phyloP scores from a whole-genome alignment of 2,888 invertebrate species.

The Nymphalis polychloros region DNA sequence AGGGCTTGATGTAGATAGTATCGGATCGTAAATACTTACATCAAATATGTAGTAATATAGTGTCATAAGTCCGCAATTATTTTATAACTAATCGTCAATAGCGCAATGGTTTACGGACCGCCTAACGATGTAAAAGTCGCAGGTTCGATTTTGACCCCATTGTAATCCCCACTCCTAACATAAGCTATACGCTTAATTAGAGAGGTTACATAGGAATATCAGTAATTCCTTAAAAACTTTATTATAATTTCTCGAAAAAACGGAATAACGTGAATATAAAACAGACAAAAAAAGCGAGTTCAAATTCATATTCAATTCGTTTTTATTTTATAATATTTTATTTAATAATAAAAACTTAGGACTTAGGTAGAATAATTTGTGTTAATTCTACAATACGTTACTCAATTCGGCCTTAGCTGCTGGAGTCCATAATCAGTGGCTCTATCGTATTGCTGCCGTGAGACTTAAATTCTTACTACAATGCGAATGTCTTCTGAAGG shows the following conservation, averaged over 20 bases:
- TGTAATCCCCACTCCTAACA: too few relatives aligned
- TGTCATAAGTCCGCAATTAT: background rate
- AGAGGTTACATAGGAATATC: too few relatives aligned
- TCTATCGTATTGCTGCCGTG: conserved; percentile 27
- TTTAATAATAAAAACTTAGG: background rate
- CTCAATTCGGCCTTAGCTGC: conserved; percentile 23
- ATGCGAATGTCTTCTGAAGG: conserved; percentile 23
- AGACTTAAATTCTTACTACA: conserved; percentile 23
- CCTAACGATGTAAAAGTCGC: too few relatives aligned
- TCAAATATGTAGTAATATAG: conserved; percentile 4
- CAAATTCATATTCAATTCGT: too few relatives aligned
- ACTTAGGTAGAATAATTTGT: background rate
- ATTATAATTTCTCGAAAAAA: too few relatives aligned
- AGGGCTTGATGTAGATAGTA: conserved; percentile 13
- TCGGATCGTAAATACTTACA: background rate
- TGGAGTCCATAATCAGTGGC: conserved; percentile 19
- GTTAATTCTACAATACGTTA: conserved; percentile 20
- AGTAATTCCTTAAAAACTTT: too few relatives aligned
- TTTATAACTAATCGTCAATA: background rate
- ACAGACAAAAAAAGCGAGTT: too few relatives aligned
- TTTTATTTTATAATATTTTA: too few relatives aligned
- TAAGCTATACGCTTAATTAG: too few relatives aligned
- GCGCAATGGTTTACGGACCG: too few relatives aligned
- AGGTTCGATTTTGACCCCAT: too few relatives aligned
- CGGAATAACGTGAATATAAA: too few relatives aligned